Percentiles rank a stretch among this genome's conserved stretches.
These are phyloP conservation scores for Sympetrum striolatum DNA, from an alignment of 2,888 invertebrate species.

Conservation along the genomic window DNA sequence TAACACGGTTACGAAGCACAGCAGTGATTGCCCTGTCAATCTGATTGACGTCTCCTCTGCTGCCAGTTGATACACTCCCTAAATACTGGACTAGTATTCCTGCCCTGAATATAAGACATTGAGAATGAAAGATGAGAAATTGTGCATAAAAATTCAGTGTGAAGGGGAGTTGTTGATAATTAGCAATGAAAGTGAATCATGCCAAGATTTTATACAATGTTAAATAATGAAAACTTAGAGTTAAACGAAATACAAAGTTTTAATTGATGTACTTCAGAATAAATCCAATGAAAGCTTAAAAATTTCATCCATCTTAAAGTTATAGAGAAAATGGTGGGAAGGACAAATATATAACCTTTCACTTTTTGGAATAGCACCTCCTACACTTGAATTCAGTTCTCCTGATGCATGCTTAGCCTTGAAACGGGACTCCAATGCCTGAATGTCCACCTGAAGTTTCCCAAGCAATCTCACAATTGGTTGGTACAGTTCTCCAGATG, in stretches of 20 bases:
- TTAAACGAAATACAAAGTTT: too few relatives aligned
- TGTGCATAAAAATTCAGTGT: neutral
- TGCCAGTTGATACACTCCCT: conserved; percentile 61
- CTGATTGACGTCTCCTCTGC: conserved; percentile 62
- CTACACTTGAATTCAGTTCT: neutral
- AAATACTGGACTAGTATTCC: conserved; percentile 62
- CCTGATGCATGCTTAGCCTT: conserved; percentile 3
- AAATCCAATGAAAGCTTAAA: too few relatives aligned
- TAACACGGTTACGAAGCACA: conserved; percentile 19
- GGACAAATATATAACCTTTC: neutral
- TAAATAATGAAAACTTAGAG: too few relatives aligned
- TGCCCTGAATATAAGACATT: conserved; percentile 47
- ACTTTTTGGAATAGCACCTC: conserved; percentile 4
- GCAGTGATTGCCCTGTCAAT: conserved; percentile 61
- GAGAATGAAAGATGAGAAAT: neutral
- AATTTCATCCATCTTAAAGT: too few relatives aligned
- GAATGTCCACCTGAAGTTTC: conserved; percentile 46
- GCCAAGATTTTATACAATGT: too few relatives aligned
- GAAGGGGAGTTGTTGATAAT: neutral
- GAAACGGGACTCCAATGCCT: conserved; percentile 47
- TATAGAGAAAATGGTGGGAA: too few relatives aligned
- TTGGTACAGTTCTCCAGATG: conserved; percentile 58
- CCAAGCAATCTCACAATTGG: conserved; percentile 60
- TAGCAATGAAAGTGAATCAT: too few relatives aligned
- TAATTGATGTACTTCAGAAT: too few relatives aligned